These are phyloP conservation scores for Protodeltote pygarga DNA, from an alignment of 2,888 invertebrate species.

Conservation along the genomic window DNA sequence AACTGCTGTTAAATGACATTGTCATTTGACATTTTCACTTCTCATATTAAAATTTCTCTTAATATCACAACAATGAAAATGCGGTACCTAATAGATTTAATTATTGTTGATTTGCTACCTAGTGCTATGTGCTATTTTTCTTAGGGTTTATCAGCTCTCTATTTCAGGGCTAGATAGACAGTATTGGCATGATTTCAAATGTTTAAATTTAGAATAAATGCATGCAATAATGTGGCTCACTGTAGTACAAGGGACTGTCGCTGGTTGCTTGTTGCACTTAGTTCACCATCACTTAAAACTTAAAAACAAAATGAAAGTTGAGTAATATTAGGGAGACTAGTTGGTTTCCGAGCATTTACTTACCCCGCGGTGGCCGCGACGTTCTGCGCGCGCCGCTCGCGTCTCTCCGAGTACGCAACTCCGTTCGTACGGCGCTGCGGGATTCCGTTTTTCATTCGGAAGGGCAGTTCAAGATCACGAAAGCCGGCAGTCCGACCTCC, in stretches of 20 bases:
- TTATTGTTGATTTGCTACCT: no score
- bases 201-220: slow-evolving; percentile 69
- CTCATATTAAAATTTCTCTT: no score
- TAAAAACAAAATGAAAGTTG: slow-evolving; percentile 20
- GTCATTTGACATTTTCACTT: no score
- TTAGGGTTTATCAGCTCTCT: background rate
- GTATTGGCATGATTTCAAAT: slow-evolving; percentile 73
- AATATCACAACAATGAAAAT: no score
- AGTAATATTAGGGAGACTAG: slow-evolving; percentile 48
- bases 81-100: no score
- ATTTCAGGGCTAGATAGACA: background rate
- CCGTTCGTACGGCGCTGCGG: slow-evolving; percentile 67
- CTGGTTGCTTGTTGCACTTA: slow-evolving; percentile 33
- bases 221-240: slow-evolving; percentile 44
- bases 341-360: slow-evolving; percentile 62
- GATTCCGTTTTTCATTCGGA: slow-evolving; percentile 77
- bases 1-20: no score
- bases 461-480: slow-evolving; percentile 87
- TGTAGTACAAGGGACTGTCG: slow-evolving; percentile 31
- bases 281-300: no score
- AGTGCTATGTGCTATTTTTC: slow-evolving; percentile 5
- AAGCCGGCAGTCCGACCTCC: slow-evolving; percentile 70
- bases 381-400: slow-evolving; percentile 77
- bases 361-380: slow-evolving; percentile 63
- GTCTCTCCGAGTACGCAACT: slow-evolving; percentile 74